Evolutionary conservation across 1,140 invertebrate species (phyloP).

Genomic region (Polypedilum vanderplanki): DNA sequence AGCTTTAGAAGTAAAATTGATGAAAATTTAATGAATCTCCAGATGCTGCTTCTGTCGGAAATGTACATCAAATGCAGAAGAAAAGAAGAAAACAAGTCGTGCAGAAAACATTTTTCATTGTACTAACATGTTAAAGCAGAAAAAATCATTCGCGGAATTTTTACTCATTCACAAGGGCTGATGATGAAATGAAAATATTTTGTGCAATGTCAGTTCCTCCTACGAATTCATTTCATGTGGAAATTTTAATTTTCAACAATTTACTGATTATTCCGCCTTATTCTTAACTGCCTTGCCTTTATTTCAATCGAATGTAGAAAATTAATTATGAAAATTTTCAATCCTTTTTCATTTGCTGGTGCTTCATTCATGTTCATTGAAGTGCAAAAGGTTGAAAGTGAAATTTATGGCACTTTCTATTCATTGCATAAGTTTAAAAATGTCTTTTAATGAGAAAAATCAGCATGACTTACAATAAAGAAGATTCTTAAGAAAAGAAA

Average conservation of each 20-base stretch:
- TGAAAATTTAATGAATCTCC: constrained; percentile 26
- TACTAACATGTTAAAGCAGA: background rate
- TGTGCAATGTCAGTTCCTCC: constrained; percentile 1
- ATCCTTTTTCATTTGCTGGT: background rate
- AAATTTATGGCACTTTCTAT: constrained; percentile 13
- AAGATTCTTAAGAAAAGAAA: background rate
- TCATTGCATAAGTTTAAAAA: constrained; percentile 3
- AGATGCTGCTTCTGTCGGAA: background rate
- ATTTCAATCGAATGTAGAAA: background rate
- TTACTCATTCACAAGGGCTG: too few species aligned
- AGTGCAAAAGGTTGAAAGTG: constrained; percentile 5
- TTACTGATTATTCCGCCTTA: constrained; percentile 12
- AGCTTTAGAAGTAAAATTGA: background rate
- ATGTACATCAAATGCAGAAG: background rate
- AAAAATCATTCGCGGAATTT: background rate
- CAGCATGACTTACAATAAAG: background rate
- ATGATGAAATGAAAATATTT: background rate
- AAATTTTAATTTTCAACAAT: constrained; percentile 9
- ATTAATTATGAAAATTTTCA: constrained; percentile 10
- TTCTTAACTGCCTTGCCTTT: constrained; percentile 1
- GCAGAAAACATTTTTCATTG: background rate
- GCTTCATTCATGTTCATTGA: background rate
- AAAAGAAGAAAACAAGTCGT: background rate
- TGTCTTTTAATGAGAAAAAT: background rate
- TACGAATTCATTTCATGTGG: background rate